Evolutionary conservation across 2,888 invertebrate genomes (phyloP).

Genomic region (Hermaeophaga mercurialis): DNA sequence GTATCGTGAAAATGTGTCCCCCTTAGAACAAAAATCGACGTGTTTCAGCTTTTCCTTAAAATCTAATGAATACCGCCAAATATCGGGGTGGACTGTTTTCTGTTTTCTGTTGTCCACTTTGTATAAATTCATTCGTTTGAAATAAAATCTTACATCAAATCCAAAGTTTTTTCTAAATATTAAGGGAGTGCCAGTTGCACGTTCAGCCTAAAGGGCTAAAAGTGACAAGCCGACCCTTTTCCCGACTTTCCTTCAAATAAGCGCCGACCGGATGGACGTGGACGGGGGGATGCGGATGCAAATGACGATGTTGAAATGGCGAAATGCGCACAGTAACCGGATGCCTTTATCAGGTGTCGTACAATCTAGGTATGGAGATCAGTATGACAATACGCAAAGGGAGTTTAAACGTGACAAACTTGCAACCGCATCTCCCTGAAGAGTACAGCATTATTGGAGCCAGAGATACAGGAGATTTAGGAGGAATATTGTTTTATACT

Average conservation of each 20-base stretch:
- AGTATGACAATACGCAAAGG: slow-evolving; percentile 5
- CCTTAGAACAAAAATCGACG: too few relatives aligned
- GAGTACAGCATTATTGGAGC: background rate
- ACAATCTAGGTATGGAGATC: slow-evolving; percentile 8
- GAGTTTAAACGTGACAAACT: slow-evolving; percentile 12
- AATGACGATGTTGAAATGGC: slow-evolving; percentile 20
- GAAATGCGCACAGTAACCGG: slow-evolving; percentile 12
- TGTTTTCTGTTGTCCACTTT: too few relatives aligned
- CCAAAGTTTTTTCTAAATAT: background rate
- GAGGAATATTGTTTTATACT: too few relatives aligned
- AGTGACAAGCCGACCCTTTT: slow-evolving; percentile 1
- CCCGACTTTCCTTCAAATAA: slow-evolving; percentile 9
- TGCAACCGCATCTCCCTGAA: slow-evolving; percentile 5
- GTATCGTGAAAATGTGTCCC: too few relatives aligned
- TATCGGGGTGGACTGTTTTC: too few relatives aligned
- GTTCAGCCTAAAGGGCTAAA: background rate
- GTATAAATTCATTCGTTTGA: too few relatives aligned
- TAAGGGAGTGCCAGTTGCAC: background rate
- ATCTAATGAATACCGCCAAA: too few relatives aligned
- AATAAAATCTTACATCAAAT: too few relatives aligned
- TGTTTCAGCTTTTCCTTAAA: too few relatives aligned
- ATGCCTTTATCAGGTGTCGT: slow-evolving; percentile 13
- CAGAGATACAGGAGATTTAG: background rate
- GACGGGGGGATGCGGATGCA: slow-evolving; percentile 11
- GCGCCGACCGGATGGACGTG: slow-evolving; percentile 1